Conservation (phyloP, 2,113 vertebrate genomes). For the Rhipidura dahli region DNA sequence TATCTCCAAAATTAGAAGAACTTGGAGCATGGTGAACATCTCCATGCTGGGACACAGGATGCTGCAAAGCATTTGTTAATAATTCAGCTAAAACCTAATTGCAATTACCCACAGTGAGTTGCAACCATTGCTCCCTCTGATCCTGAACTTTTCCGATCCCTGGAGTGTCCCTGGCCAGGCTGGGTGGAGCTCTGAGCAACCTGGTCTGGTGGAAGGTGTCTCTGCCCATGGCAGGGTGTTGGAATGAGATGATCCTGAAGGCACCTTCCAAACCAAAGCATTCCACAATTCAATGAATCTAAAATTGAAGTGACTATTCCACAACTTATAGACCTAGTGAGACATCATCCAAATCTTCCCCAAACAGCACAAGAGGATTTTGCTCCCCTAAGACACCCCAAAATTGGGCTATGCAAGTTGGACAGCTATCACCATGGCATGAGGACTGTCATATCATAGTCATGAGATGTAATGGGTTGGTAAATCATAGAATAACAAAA, state of each 20-base stretch:
- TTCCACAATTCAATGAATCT: background rate
- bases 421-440: accelerated
- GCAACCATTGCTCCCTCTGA: background rate
- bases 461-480: too few relatives aligned
- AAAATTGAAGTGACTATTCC: background rate
- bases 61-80: background rate
- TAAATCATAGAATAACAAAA: background rate
- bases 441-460: background rate
- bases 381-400: background rate
- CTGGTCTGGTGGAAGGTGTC: background rate
- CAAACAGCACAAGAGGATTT: background rate
- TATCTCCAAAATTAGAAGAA: background rate
- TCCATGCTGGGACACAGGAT: background rate
- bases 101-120: background rate
- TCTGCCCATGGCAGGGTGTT: background rate
- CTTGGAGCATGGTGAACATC: background rate
- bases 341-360: background rate
- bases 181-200: background rate
- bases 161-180: background rate
- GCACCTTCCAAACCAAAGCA: background rate
- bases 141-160: background rate
- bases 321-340: accelerated
- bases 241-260: background rate
- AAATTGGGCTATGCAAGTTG: accelerated
- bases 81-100: background rate